Evolutionary conservation across 2,797 vertebrate genomes (phyloP).

Genomic region (Myripristis murdjan): DNA sequence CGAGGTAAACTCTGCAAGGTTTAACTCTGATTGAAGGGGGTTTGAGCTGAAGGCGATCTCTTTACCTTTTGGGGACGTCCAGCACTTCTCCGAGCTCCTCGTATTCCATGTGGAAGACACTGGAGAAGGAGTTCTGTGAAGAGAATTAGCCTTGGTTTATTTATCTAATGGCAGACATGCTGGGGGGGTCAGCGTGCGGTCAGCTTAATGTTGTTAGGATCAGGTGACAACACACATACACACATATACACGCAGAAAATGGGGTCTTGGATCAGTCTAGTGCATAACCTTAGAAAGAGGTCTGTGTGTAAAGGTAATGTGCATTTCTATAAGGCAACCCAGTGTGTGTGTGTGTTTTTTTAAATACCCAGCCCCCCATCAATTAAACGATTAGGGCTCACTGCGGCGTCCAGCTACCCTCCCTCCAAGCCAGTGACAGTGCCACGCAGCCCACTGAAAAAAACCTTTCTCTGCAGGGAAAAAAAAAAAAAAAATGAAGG

Average conservation of each 20-base stretch:
- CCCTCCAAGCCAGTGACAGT: slow-evolving; percentile 1
- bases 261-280: background rate
- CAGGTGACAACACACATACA: slow-evolving; percentile 34
- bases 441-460: slow-evolving; percentile 8
- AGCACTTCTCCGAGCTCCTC: slow-evolving; percentile 87
- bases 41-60: slow-evolving; percentile 1
- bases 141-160: slow-evolving; percentile 31
- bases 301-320: background rate
- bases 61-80: slow-evolving; percentile 90
- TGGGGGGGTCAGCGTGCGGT: background rate
- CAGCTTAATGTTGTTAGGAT: slow-evolving; percentile 47
- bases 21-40: background rate
- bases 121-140: slow-evolving; percentile 94
- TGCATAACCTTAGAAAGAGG: slow-evolving; percentile 1
- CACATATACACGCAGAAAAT: background rate
- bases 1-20: slow-evolving; percentile 10
- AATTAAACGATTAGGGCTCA: slow-evolving; percentile 57
- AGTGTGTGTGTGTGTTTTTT: slow-evolving; percentile 9
- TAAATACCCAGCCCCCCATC: slow-evolving; percentile 47
- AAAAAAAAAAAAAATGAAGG: slow-evolving; percentile 6
- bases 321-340: slow-evolving; percentile 16
- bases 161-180: slow-evolving; percentile 9
- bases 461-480: slow-evolving; percentile 51
- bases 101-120: slow-evolving; percentile 97
- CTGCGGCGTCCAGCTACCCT: slow-evolving; percentile 26